A percentile compares a stretch with the other conserved stretches of the same genome.
Evolutionary conservation across 2,797 vertebrate species (phyloP).

Genomic region (Cyclopterus lumpus): DNA sequence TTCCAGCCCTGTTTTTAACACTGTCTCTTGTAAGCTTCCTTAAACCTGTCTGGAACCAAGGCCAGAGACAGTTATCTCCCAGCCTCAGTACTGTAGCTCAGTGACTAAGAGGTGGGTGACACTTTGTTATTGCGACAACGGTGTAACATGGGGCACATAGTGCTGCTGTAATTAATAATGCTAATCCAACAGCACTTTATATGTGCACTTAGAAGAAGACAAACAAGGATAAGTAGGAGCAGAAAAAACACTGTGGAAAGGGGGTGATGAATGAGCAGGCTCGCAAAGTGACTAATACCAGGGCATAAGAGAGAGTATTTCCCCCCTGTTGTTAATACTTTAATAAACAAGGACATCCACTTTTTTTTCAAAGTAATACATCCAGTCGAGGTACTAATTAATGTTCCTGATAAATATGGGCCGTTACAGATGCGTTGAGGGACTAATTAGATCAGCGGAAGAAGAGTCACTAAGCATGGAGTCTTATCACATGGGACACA

Average conservation of each 20-base stretch:
- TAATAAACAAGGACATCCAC: conserved; percentile 81
- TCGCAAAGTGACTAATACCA: conserved; percentile 72
- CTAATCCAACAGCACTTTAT: conserved; percentile 73
- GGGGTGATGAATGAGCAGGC: conserved; percentile 72
- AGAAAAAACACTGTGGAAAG: conserved; percentile 57
- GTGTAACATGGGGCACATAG: conserved; percentile 39
- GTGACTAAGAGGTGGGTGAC: conserved; percentile 45
- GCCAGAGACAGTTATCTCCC: conserved; percentile 26
- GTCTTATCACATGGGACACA: conserved; percentile 69
- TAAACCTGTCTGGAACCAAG: conserved; percentile 42
- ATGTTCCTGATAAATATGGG: conserved; percentile 85
- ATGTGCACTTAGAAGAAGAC: conserved; percentile 72
- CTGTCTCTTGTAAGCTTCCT: conserved; percentile 47
- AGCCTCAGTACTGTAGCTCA: conserved; percentile 4
- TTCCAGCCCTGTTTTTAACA: conserved; percentile 65
- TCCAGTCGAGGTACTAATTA: conserved; percentile 81
- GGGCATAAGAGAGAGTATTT: conserved; percentile 67
- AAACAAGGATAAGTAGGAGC: conserved; percentile 73
- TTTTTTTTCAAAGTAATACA: conserved; percentile 79
- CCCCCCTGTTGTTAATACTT: conserved; percentile 75
- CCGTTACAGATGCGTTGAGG: conserved; percentile 76
- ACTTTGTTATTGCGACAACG: conserved; percentile 57
- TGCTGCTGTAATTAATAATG: conserved; percentile 70
- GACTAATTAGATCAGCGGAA: conserved; percentile 87
- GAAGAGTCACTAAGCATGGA: conserved; percentile 73